A percentile compares a stretch with the other conserved stretches of the same genome.
Evolutionary conservation across 1,140 invertebrate genomes (phyloP).

Genomic region (Hyphantria cunea): DNA sequence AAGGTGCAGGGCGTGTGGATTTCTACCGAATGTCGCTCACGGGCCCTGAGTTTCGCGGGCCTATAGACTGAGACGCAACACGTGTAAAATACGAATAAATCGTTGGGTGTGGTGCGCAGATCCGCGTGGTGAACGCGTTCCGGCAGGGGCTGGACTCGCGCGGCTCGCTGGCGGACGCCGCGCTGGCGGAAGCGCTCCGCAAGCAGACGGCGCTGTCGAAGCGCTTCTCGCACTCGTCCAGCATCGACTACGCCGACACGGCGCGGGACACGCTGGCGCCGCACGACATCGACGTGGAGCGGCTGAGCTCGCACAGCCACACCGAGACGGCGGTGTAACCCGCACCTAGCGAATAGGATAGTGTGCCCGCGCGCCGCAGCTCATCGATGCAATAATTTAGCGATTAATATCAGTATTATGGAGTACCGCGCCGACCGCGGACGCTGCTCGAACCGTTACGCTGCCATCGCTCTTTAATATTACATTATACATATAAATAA

Average conservation of each 20-base stretch:
- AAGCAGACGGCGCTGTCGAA: conserved; percentile 95
- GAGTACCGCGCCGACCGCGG: conserved; percentile 38
- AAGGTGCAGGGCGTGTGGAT: no score
- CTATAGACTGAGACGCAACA: no score
- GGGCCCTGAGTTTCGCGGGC: no score
- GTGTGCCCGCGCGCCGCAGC: conserved; percentile 35
- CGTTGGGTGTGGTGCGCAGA: conserved; percentile 79
- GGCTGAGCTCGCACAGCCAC: conserved; percentile 94
- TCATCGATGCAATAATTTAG: conserved; percentile 45
- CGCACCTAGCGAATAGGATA: conserved; percentile 14
- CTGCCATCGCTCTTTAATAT: conserved; percentile 54
- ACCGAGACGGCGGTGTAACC: conserved; percentile 95
- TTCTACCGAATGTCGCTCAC: no score
- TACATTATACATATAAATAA: conserved; percentile 25
- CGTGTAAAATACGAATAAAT: no score
- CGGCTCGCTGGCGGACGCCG: conserved; percentile 94
- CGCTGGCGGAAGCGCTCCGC: conserved; percentile 93
- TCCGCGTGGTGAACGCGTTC: conserved; percentile 99
- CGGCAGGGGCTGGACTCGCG: conserved; percentile 98
- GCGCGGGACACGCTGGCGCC: conserved; percentile 93
- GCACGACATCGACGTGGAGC: conserved; percentile 94
- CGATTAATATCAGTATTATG: conserved; percentile 47
- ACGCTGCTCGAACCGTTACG: conserved; percentile 48
- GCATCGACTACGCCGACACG: conserved; percentile 95
- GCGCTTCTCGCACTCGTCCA: conserved; percentile 92